These are phyloP conservation scores for Yponomeuta evonymella DNA, from an alignment of 2,888 invertebrate species.

Conservation along the genomic window DNA sequence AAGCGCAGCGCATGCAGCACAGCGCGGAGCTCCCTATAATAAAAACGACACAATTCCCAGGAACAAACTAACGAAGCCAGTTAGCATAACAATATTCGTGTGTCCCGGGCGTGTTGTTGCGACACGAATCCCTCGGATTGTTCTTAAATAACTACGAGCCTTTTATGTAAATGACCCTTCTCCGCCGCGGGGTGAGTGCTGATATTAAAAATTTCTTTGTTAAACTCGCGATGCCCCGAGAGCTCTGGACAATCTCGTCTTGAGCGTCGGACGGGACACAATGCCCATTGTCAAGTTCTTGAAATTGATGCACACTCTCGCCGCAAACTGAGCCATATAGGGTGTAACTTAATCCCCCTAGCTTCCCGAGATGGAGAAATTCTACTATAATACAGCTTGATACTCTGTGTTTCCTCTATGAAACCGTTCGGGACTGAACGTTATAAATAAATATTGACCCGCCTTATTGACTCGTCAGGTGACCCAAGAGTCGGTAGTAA, in stretches of 20 bases:
- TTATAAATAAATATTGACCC: too few species aligned
- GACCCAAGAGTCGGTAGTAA: too few species aligned
- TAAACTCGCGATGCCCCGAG: conserved; percentile 30
- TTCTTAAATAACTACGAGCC: conserved; percentile 62
- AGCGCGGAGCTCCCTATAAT: conserved; percentile 18
- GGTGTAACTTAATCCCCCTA: too few species aligned
- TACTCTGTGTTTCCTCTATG: too few species aligned
- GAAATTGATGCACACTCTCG: conserved; percentile 18
- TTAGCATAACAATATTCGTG: conserved; percentile 73
- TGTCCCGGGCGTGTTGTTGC: conserved; percentile 38
- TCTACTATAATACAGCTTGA: too few species aligned
- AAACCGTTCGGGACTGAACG: too few species aligned
- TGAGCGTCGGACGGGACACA: conserved; percentile 22
- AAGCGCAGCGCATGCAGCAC: not conserved
- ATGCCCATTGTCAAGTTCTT: conserved; percentile 20
- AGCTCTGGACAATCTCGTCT: conserved; percentile 45
- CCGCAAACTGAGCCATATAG: not conserved
- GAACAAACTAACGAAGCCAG: conserved; percentile 73
- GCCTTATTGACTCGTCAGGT: too few species aligned
- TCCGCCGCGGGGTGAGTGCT: conserved; percentile 58
- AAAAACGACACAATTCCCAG: conserved; percentile 64
- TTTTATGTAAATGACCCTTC: conserved; percentile 66
- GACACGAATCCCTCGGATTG: conserved; percentile 45
- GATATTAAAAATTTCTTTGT: conserved; percentile 71
- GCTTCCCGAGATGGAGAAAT: too few species aligned